phyloP scores from a whole-genome alignment of 2,797 vertebrate species.

The Etheostoma nigrum region DNA sequence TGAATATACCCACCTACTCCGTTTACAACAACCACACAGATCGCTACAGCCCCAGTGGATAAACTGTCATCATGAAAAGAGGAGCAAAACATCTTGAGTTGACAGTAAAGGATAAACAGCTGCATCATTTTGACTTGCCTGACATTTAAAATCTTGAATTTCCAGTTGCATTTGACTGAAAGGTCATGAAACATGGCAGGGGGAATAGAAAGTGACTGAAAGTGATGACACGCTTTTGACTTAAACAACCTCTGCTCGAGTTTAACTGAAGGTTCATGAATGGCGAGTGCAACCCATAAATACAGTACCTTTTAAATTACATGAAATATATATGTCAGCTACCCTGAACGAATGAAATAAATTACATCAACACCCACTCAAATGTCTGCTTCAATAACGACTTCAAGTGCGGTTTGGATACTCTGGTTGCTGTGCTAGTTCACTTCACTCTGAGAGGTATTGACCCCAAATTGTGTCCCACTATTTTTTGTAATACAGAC shows the following conservation, averaged over 20 bases:
- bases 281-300: background rate
- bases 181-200: slow-evolving; percentile 38
- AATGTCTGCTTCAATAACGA: slow-evolving; percentile 26
- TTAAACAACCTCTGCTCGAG: slow-evolving; percentile 15
- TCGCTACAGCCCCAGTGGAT: background rate
- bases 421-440: slow-evolving; percentile 1
- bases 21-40: background rate
- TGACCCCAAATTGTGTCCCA: slow-evolving; percentile 38
- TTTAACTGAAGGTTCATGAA: slow-evolving; percentile 27
- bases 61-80: background rate
- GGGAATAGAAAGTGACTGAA: slow-evolving; percentile 44
- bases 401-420: background rate
- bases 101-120: slow-evolving; percentile 3
- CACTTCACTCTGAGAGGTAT: background rate
- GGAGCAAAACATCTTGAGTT: background rate
- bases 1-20: background rate
- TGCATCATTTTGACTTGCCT: slow-evolving; percentile 38
- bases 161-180: slow-evolving; percentile 48
- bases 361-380: slow-evolving; percentile 34
- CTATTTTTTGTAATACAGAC: slow-evolving; percentile 53
- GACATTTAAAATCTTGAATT: slow-evolving; percentile 54
- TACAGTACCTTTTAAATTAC: slow-evolving; percentile 14
- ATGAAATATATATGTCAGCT: slow-evolving; percentile 35
- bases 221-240: slow-evolving; percentile 40
- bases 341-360: slow-evolving; percentile 20